Base-by-base conservation (phyloP, 1,140 invertebrate species). In the Plodia interpunctella region DNA sequence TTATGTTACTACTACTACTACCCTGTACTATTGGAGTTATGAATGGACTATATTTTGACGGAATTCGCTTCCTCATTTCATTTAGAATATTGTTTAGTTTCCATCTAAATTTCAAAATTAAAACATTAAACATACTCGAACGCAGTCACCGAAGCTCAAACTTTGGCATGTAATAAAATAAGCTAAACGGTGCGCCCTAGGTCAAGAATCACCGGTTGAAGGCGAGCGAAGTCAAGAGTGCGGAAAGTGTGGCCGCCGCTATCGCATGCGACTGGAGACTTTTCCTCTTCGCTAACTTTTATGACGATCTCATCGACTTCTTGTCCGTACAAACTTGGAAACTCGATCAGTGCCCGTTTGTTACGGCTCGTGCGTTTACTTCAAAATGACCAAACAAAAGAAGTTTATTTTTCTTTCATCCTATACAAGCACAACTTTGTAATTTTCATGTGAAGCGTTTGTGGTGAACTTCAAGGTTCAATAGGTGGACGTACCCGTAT, bases 261-360 rank as follows among this genome's bases (percentile, higher is more conserved):
- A 44, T 44, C 38, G n/a, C 38, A 15, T 44, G n/a, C 38, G 38
- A n/a, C 15, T 44, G 38, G 13, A 2, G 5, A 44, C 38, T 44
- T 60, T 65, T 57, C 28, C 57, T 59, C 30, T 49, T 55, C 25
- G 44, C 59, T 60, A 57, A 66, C 57, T 66, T 66, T 66, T 62
- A 59, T 62, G 54, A 50, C 52, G 38, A 49, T 25, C 18, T 51
- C 58, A 61, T 56, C 60, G 60, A 49, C 25, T 52, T 52, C 49
- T 20, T 52, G 54, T 55, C 49, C 11, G 30, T 11, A 19, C 44
- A 60, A 60, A 56, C 35, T 60, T 21, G 51, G 52, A 60, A 60
- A 60, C 21, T 60, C 18, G 52, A 55, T 60, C 53, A 50, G 19
- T 10, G 20, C 38, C 35, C 20, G 52, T 60, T 60, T 50, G 55